These are phyloP conservation scores for Python bivittatus DNA, from an alignment of 2,113 vertebrate genomes.

Conservation along the genomic window DNA sequence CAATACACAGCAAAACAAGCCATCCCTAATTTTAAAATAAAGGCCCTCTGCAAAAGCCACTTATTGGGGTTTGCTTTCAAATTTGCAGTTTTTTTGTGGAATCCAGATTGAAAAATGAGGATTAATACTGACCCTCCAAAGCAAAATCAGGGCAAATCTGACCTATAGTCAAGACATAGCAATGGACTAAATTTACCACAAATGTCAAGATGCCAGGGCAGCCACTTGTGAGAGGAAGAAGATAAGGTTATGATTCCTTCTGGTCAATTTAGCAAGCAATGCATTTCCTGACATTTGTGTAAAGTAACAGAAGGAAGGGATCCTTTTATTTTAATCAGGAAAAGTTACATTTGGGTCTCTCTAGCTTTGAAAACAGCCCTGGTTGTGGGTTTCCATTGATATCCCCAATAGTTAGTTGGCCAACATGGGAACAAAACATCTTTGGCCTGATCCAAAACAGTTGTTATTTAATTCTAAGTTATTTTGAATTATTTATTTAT, in stretches of 20 bases:
- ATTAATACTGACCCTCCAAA: background rate
- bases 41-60: background rate
- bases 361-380: background rate
- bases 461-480: background rate
- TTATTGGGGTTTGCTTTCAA: background rate
- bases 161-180: background rate
- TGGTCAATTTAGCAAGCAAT: background rate
- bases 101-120: background rate
- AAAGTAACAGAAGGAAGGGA: background rate
- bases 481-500: background rate
- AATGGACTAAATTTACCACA: background rate
- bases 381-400: background rate
- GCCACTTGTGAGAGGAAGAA: background rate
- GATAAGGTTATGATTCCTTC: background rate
- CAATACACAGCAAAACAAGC: background rate
- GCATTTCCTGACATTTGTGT: background rate
- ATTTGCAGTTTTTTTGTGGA: background rate
- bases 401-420: background rate
- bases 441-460: background rate
- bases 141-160: background rate
- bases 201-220: background rate
- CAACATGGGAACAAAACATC: background rate
- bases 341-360: background rate
- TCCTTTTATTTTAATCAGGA: background rate
- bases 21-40: background rate